Conservation (phyloP, 2,888 invertebrate species). For the Diaperis boleti region DNA sequence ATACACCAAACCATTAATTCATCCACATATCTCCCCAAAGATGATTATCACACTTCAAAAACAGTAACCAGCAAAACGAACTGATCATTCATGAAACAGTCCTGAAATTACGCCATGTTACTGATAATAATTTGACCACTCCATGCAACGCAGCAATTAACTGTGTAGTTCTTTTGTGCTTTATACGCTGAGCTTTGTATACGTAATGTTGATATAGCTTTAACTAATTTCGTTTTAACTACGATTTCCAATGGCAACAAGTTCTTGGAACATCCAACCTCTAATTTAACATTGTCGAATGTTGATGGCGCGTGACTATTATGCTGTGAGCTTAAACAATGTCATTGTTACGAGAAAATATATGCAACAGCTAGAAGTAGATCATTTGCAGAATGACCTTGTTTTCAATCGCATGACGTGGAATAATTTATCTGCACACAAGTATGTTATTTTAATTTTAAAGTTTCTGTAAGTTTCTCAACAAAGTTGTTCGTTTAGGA, state of each 20-base stretch:
- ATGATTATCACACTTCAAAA: conserved; percentile 6
- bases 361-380: conserved; percentile 1
- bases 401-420: conserved; percentile 2
- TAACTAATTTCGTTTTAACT: no score
- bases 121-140: not conserved
- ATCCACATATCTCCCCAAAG: not conserved
- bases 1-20: not conserved
- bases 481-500: no score
- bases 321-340: not conserved
- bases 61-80: conserved; percentile 6
- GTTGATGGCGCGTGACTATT: conserved; percentile 3
- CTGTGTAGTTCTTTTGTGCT: not conserved
- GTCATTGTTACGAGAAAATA: not conserved
- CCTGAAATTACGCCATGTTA: conserved; percentile 3
- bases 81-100: not conserved
- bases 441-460: not conserved
- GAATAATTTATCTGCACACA: not conserved
- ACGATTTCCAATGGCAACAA: no score
- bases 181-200: not conserved
- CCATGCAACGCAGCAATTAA: conserved; percentile 23
- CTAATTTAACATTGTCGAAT: not conserved
- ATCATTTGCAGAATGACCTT: conserved; percentile 2
- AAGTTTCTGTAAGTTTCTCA: no score
- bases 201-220: no score
- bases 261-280: not conserved